These are phyloP conservation scores for Pseudolaguvia tuberculata DNA, from an alignment of 2,113 vertebrate species.

Conservation along the genomic window DNA sequence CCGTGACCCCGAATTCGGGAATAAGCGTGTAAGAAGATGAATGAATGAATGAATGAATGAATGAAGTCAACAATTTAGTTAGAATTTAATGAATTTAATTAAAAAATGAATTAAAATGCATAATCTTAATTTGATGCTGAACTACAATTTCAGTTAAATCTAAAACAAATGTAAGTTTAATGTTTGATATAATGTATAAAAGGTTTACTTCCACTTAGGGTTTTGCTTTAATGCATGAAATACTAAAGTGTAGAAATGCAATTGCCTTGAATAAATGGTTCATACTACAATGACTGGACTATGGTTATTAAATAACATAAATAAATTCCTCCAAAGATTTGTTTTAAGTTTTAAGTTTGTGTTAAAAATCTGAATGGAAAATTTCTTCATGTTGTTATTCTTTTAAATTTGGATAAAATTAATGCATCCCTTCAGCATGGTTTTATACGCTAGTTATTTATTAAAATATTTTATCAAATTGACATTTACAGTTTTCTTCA, in stretches of 20 bases:
- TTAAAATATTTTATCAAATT: conserved; percentile 21
- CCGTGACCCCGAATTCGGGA: too few species aligned
- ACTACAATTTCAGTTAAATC: not conserved
- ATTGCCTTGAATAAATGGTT: not conserved
- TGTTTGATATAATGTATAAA: not conserved
- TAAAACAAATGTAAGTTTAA: not conserved
- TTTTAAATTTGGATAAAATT: not conserved
- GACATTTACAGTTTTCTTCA: conserved; percentile 7
- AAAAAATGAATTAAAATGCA: not conserved
- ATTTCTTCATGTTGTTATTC: not conserved
- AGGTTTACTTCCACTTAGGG: not conserved
- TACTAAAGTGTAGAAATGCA: not conserved
- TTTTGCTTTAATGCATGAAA: not conserved
- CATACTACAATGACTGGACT: not conserved
- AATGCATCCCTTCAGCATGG: not conserved
- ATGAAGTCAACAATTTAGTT: not conserved
- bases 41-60: too few species aligned
- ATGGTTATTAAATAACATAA: not conserved
- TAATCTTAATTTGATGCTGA: not conserved
- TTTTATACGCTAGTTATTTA: not conserved
- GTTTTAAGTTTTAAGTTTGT: not conserved
- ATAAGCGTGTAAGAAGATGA: too few species aligned
- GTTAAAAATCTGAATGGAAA: not conserved
- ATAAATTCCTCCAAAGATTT: not conserved
- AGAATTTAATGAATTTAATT: not conserved